Evolutionary conservation across 2,113 vertebrate species (phyloP).

Genomic region (Pongo pygmaeus): DNA sequence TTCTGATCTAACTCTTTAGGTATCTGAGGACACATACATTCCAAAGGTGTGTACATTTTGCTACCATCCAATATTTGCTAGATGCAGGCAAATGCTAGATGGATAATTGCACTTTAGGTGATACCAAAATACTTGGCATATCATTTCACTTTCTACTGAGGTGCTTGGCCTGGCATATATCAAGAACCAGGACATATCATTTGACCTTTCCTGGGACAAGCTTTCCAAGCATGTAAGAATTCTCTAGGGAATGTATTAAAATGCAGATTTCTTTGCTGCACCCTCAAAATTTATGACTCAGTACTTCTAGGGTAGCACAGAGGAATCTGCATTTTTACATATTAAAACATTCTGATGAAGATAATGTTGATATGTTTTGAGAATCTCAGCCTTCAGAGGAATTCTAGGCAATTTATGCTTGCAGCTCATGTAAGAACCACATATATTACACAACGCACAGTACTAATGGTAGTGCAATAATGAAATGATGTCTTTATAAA

Average conservation of each 20-base stretch:
- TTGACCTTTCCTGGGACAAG: neutral
- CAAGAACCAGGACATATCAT: neutral
- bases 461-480: neutral
- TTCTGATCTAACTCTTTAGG: neutral
- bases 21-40: neutral
- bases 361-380: neutral
- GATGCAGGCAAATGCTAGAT: neutral
- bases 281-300: neutral
- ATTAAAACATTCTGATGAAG: neutral
- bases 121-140: neutral
- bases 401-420: neutral
- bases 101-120: neutral
- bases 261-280: neutral
- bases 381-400: neutral
- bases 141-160: neutral
- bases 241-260: neutral
- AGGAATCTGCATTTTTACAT: neutral
- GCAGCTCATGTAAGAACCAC: neutral
- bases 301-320: neutral
- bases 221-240: neutral
- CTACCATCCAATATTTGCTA: neutral
- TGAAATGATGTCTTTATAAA: neutral
- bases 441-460: rapidly evolving
- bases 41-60: neutral
- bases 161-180: neutral